These are phyloP conservation scores for Thereva unica DNA, from an alignment of 2,888 invertebrate genomes.

Conservation along the genomic window DNA sequence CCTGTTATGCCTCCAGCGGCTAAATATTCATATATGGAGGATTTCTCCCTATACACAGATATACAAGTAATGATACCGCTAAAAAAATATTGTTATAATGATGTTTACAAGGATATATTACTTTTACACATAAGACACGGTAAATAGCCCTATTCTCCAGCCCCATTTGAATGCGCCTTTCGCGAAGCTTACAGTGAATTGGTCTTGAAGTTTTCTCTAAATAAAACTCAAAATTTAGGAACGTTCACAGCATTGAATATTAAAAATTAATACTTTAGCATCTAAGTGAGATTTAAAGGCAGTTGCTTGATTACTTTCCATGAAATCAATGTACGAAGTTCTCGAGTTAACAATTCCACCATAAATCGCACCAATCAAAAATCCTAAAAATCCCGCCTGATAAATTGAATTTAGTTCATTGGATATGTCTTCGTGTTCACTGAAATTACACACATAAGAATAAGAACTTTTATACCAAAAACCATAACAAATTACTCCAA, in stretches of 20 bases:
- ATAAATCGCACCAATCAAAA: slow-evolving; percentile 66
- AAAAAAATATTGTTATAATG: slow-evolving; percentile 47
- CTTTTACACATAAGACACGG: slow-evolving; percentile 71
- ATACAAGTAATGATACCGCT: slow-evolving; percentile 68
- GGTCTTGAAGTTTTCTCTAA: slow-evolving; percentile 72
- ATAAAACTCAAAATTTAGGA: slow-evolving; percentile 47
- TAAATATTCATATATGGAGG: slow-evolving; percentile 69
- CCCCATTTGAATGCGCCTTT: slow-evolving; percentile 74
- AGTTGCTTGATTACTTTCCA: slow-evolving; percentile 76
- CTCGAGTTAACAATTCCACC: slow-evolving; percentile 69
- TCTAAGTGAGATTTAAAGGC: slow-evolving; percentile 67
- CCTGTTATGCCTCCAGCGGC: slow-evolving; percentile 66
- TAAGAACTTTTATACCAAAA: not conserved
- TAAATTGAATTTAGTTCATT: slow-evolving; percentile 65
- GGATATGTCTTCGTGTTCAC: slow-evolving; percentile 68
- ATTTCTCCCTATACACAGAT: slow-evolving; percentile 69
- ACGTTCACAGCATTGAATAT: not conserved
- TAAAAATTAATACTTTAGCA: slow-evolving; percentile 68
- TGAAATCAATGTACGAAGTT: slow-evolving; percentile 67
- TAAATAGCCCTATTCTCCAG: slow-evolving; percentile 70
- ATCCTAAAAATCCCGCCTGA: slow-evolving; percentile 65
- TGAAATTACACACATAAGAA: slow-evolving; percentile 52
- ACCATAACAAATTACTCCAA: slow-evolving; percentile 49
- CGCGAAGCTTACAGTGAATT: slow-evolving; percentile 69
- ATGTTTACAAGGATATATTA: slow-evolving; percentile 9